These are phyloP conservation scores for Exaiptasia diaphana DNA, from an alignment of 64 coral and sea anemone species.

Conservation along the genomic window DNA sequence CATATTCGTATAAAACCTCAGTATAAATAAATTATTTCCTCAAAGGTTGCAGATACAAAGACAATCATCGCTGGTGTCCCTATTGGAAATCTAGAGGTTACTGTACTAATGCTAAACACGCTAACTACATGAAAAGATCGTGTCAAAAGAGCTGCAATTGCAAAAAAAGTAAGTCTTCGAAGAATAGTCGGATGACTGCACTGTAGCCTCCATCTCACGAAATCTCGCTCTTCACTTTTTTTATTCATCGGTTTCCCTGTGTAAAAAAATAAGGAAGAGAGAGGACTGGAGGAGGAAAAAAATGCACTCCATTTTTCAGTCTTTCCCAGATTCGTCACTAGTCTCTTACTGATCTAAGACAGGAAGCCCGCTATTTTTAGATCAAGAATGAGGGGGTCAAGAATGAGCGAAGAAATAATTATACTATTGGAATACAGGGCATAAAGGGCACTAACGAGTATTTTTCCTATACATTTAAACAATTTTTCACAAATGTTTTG, in stretches of 20 bases:
- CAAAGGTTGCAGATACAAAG: constrained; percentile 49
- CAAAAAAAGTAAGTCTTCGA: not conserved
- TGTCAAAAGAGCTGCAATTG: constrained; percentile 80
- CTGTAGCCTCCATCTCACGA: no score
- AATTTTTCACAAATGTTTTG: no score
- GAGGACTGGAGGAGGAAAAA: not conserved
- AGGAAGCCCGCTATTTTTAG: no score
- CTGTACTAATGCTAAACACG: constrained; percentile 1
- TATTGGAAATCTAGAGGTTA: constrained; percentile 51
- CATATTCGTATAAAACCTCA: not conserved
- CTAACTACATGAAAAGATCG: constrained; percentile 37
- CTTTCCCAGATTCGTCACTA: not conserved
- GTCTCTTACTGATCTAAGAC: no score
- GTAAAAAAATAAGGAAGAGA: not conserved
- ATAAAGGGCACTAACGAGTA: not conserved
- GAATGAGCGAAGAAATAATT: not conserved
- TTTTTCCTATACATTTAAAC: not conserved
- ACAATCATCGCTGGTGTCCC: constrained; percentile 41
- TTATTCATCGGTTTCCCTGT: not conserved
- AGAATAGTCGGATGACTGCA: not conserved
- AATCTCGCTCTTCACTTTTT: not conserved
- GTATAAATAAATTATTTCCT: not conserved
- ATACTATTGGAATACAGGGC: no score
- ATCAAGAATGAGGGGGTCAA: not conserved
- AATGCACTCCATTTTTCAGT: not conserved